These are phyloP conservation scores for Calephelis nemesis DNA, from an alignment of 1,140 invertebrate species.

Conservation along the genomic window DNA sequence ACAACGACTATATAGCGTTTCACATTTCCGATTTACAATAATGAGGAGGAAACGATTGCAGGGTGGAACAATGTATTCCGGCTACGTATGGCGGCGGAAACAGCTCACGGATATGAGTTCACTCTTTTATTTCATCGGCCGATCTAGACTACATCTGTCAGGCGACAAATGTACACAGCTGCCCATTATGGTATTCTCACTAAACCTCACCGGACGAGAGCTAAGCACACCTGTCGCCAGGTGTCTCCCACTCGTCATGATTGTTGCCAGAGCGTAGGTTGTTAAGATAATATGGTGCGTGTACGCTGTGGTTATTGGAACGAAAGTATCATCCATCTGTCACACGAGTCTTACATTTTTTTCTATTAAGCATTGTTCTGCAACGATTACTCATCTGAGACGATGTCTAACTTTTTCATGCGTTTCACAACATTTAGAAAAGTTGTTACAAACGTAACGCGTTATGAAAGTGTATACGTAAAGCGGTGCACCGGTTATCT, in stretches of 20 bases:
- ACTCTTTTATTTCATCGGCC: conserved; percentile 65
- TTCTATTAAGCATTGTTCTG: conserved; percentile 41
- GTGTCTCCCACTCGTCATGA: conserved; percentile 38
- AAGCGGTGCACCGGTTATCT: conserved; percentile 54
- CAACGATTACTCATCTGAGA: conserved; percentile 61
- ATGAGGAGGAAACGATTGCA: conserved; percentile 68
- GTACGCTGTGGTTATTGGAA: conserved; percentile 7
- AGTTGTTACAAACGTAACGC: conserved; percentile 65
- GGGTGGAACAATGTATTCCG: conserved; percentile 70
- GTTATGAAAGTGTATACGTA: conserved; percentile 74
- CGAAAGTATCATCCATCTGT: conserved; percentile 29
- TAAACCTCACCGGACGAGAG: conserved; percentile 45
- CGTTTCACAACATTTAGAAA: conserved; percentile 69
- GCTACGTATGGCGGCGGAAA: conserved; percentile 63
- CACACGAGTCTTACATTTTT: conserved; percentile 51
- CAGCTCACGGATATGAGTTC: conserved; percentile 68
- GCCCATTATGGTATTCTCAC: conserved; percentile 62
- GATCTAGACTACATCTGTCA: conserved; percentile 74
- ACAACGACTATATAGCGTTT: conserved; percentile 23
- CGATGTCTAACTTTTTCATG: conserved; percentile 52
- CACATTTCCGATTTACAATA: conserved; percentile 64
- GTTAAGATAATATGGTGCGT: not conserved
- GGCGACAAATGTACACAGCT: conserved; percentile 62
- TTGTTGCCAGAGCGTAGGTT: conserved; percentile 24
- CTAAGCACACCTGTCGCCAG: conserved; percentile 67